Conservation (phyloP, 2,888 invertebrate genomes). For the Melanostoma scalare region DNA sequence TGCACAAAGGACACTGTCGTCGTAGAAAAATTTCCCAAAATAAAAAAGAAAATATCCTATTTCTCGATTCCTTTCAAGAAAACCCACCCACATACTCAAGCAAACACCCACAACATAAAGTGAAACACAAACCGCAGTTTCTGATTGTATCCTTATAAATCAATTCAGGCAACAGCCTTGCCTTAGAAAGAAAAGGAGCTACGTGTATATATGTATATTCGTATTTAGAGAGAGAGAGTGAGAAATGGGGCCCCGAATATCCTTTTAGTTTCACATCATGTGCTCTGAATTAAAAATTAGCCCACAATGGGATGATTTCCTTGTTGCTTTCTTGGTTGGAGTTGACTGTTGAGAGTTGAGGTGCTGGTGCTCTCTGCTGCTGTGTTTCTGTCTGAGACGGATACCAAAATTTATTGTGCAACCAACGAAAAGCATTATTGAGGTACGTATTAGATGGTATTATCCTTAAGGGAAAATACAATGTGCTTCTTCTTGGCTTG, state of each 20-base stretch:
- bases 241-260: slow-evolving; percentile 44
- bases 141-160: slow-evolving; percentile 73
- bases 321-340: slow-evolving; percentile 31
- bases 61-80: slow-evolving; percentile 44
- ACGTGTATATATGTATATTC: too few relatives aligned
- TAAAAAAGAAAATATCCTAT: slow-evolving; percentile 17
- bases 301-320: slow-evolving; percentile 66
- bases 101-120: slow-evolving; percentile 18
- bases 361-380: slow-evolving; percentile 15
- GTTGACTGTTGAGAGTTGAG: slow-evolving; percentile 48
- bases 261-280: slow-evolving; percentile 73
- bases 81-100: slow-evolving; percentile 35
- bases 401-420: slow-evolving; percentile 70
- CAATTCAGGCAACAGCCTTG: slow-evolving; percentile 58
- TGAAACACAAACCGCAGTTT: slow-evolving; percentile 67
- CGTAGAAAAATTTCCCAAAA: slow-evolving; percentile 3
- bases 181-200: too few relatives aligned
- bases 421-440: slow-evolving; percentile 58
- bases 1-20: too few relatives aligned
- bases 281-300: slow-evolving; percentile 73
- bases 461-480: slow-evolving; percentile 64
- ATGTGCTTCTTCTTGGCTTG: slow-evolving; percentile 43
- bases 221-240: slow-evolving; percentile 1
- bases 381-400: slow-evolving; percentile 58
- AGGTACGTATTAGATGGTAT: slow-evolving; percentile 41